These are phyloP conservation scores for Microcebus griseorufus DNA, from an alignment of 2,113 vertebrate genomes.

Conservation along the genomic window DNA sequence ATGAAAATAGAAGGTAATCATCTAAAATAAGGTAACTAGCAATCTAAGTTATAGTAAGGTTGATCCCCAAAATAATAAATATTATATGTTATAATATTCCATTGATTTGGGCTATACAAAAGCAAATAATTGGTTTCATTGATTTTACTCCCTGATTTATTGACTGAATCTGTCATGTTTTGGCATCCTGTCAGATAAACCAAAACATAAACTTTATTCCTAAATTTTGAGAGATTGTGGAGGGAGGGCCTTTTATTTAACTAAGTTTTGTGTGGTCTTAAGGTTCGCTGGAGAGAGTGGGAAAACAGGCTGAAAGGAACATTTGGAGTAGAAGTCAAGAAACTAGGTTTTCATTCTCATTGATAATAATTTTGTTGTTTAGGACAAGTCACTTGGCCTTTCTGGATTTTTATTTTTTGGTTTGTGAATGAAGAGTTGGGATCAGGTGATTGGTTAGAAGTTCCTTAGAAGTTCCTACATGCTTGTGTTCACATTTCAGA, in stretches of 20 bases:
- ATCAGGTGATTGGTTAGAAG: not conserved
- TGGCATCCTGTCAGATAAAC: not conserved
- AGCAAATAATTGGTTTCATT: constrained; percentile 39
- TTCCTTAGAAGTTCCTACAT: not conserved
- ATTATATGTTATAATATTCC: not conserved
- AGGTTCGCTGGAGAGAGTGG: not conserved
- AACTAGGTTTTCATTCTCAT: not conserved
- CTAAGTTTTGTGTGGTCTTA: not conserved
- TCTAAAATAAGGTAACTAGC: constrained; percentile 3
- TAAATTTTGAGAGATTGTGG: not conserved
- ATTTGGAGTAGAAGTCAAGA: not conserved
- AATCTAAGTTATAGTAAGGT: not conserved
- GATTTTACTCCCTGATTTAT: constrained; percentile 57
- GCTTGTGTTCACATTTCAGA: constrained; percentile 1
- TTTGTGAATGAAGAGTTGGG: constrained; percentile 8
- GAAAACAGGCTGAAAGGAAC: not conserved
- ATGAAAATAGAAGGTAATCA: not conserved
- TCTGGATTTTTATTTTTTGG: constrained; percentile 20
- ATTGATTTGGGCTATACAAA: not conserved
- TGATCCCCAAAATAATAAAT: not conserved
- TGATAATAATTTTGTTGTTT: not conserved
- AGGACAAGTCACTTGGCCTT: not conserved
- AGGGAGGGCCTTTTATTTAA: not conserved
- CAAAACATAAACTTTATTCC: constrained; percentile 28
- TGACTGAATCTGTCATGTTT: not conserved